Base-by-base conservation (phyloP, 2,797 vertebrate species). In the Cuculus canorus region DNA sequence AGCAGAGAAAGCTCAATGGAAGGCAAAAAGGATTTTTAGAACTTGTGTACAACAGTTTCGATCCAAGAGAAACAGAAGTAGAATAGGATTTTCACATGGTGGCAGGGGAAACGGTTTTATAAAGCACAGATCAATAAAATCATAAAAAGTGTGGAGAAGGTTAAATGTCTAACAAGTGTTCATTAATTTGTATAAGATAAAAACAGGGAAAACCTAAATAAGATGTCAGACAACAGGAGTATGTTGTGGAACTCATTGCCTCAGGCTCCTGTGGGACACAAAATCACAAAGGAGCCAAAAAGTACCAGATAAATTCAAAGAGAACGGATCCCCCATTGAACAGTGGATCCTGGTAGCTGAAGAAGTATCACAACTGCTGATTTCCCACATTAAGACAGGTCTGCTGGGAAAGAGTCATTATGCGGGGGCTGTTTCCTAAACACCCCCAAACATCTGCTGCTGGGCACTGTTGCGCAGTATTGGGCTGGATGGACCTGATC, bases 391-490 rank as follows among this genome's bases (percentile, higher is more conserved):
- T 70, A 57, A 83, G 69, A 52, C 85, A 73, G 43, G 28, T 56
- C 17, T 80, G 47, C 24, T 23, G 28, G 37, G 45, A 27, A 90
- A 25, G 9, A 28, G n/a, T 41, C 4, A 53, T 81, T 70, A 22
- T 5, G 2, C 6, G n/a, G 8, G 0, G 10, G 9, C n/a, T 72
- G 7, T 35, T 89, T 56, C 52, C 72, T 66, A 39, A 79, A 45
- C 8, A 45, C 48, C 22, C 28, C 21, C 27, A 30, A 76, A 47
- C 28, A 30, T 73, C 59, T 91, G 43, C 70, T 86, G 37, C 66
- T 59, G 39, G 15, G 27, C 66, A 47, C 9, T n/a, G 61, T n/a
- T 81, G 48, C 25, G 13, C 0, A 0, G 10, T 37, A 30, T 5
- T 69, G 43, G 30, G 60, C 43, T 73, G 59, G 24, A 35, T 13